Conservation (phyloP, 2,797 vertebrate species). For the Gallirallus australis region DNA sequence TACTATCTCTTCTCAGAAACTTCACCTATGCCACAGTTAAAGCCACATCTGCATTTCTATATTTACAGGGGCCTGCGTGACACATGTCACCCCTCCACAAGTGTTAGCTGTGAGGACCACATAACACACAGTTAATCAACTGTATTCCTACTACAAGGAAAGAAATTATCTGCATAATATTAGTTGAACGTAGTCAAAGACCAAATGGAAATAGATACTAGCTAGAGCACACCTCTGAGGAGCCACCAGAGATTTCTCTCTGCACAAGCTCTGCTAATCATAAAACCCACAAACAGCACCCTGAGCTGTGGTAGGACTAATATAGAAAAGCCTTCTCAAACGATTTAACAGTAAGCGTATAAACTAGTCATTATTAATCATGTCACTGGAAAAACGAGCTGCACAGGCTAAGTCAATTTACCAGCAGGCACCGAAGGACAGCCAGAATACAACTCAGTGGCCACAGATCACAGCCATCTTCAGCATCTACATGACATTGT, state of each 20-base stretch:
- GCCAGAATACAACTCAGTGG: background rate
- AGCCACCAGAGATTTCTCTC: background rate
- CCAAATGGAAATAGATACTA: background rate
- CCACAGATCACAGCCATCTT: background rate
- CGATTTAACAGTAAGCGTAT: background rate
- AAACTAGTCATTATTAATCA: background rate
- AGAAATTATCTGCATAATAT: background rate
- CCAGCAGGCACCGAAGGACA: background rate
- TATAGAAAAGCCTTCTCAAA: background rate
- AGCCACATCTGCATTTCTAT: background rate
- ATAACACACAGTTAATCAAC: background rate
- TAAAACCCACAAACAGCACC: background rate
- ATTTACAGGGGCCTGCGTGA: background rate
- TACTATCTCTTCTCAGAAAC: background rate
- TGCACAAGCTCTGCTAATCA: background rate
- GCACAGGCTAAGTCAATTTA: background rate
- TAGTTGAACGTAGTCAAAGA: background rate
- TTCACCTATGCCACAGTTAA: background rate
- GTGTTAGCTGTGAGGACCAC: background rate
- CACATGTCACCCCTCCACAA: background rate
- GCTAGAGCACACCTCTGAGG: background rate
- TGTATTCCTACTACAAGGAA: background rate
- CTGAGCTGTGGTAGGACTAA: background rate
- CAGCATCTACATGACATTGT: accelerated
- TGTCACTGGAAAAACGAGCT: background rate